Evolutionary conservation across 2,888 invertebrate species (phyloP).

Genomic region (Drosophila phalerata): DNA sequence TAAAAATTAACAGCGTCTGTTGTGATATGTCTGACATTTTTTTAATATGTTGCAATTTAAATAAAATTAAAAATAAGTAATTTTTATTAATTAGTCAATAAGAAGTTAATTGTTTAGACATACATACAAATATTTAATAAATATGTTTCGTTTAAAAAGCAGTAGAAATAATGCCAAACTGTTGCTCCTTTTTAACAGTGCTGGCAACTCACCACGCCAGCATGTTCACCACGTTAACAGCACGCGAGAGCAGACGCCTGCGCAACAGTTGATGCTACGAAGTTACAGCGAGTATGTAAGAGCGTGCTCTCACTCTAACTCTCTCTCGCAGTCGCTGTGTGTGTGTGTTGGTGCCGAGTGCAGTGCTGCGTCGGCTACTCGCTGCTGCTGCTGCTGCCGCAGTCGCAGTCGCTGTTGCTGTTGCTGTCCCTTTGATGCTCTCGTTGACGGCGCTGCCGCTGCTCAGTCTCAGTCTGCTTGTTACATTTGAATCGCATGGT

Average conservation of each 20-base stretch:
- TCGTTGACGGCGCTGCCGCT: conserved; percentile 20
- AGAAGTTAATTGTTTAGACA: no score
- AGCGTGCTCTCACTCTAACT: conserved; percentile 9
- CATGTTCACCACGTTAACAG: conserved; percentile 48
- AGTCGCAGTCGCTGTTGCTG: conserved; percentile 2
- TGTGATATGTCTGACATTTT: not conserved
- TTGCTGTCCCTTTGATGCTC: conserved; percentile 1
- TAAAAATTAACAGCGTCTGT: conserved; percentile 38
- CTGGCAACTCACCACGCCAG: conserved; percentile 29
- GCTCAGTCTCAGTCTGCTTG: conserved; percentile 70
- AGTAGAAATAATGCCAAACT: conserved; percentile 57
- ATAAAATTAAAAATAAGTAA: no score
- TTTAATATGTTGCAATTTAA: not conserved
- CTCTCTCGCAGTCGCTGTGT: conserved; percentile 23
- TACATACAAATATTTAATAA: no score
- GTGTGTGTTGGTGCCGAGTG: conserved; percentile 24
- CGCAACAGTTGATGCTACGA: conserved; percentile 44
- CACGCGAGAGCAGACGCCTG: conserved; percentile 53
- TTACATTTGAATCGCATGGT: conserved; percentile 68
- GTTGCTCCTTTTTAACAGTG: conserved; percentile 58
- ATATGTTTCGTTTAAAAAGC: not conserved
- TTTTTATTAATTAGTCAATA: no score
- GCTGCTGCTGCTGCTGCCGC: conserved; percentile 21
- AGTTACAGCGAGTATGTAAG: conserved; percentile 38
- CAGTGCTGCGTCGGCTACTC: conserved; percentile 49